Conservation (phyloP, 1,140 invertebrate species). For the Brachionus asplanchnoidis region DNA sequence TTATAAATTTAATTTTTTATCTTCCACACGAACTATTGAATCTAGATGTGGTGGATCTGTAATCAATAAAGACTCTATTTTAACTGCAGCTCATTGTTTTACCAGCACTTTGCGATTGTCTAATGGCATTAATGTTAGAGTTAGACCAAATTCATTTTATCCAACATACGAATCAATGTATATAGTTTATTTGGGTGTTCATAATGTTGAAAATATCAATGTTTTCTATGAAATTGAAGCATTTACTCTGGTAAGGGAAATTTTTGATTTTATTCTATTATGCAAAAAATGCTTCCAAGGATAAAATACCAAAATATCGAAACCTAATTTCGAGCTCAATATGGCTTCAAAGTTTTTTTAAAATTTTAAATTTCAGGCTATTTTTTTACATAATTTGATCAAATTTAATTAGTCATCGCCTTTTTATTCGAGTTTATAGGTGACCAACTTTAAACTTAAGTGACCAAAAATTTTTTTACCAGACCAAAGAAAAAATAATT, state of each 20-base stretch:
- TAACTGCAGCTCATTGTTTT: slow-evolving; percentile 34
- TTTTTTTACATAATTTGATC: too few species aligned
- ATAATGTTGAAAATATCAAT: background rate
- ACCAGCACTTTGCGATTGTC: background rate
- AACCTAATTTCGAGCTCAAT: background rate
- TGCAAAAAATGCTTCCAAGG: background rate
- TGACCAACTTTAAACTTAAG: too few species aligned
- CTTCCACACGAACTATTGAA: background rate
- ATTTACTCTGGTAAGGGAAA: background rate
- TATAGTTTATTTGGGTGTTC: background rate
- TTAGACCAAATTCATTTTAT: background rate
- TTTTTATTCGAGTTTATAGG: too few species aligned
- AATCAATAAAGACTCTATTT: background rate
- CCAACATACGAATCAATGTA: background rate
- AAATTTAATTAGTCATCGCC: too few species aligned
- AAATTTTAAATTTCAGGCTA: too few species aligned
- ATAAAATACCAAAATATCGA: background rate
- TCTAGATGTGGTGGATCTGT: slow-evolving; percentile 16
- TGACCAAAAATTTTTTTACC: too few species aligned
- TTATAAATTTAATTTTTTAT: background rate
- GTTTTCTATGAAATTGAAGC: background rate
- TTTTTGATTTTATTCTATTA: background rate
- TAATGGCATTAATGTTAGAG: background rate
- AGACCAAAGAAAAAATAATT: too few species aligned
- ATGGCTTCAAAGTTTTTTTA: too few species aligned